phyloP scores from a whole-genome alignment of 2,797 vertebrate genomes.

The Anolis apletophallus region DNA sequence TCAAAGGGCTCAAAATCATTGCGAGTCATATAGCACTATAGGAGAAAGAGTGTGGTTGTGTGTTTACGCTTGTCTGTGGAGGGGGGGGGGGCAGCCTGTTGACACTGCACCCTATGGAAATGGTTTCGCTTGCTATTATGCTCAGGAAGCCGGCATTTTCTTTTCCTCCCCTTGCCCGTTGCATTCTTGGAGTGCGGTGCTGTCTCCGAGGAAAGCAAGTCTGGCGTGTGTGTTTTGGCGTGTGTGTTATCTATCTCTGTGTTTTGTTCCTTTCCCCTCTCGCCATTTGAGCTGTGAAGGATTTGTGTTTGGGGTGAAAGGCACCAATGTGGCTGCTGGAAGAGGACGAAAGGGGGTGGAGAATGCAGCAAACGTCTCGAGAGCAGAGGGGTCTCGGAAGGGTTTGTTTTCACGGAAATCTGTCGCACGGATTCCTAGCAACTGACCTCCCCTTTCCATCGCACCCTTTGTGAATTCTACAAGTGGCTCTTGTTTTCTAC shows the following conservation, averaged over 20 bases:
- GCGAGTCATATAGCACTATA: neutral
- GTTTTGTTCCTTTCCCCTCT: neutral
- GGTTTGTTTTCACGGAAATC: neutral
- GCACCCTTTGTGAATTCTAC: constrained; percentile 3
- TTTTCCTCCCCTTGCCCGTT: neutral
- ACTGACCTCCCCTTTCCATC: neutral
- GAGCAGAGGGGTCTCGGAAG: neutral
- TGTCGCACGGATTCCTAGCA: neutral
- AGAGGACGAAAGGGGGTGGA: neutral
- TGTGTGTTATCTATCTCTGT: too few relatives aligned
- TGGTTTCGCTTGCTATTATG: neutral
- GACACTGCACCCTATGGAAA: neutral
- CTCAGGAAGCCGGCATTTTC: neutral
- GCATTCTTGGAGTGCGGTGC: constrained; percentile 8
- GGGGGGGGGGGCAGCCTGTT: neutral
- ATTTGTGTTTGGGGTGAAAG: neutral
- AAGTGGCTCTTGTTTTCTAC: neutral
- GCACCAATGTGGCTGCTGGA: too few relatives aligned
- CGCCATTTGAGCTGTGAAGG: neutral
- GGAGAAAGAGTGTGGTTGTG: neutral
- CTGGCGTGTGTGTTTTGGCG: neutral
- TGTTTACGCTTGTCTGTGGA: too few relatives aligned
- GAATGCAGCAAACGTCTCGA: neutral
- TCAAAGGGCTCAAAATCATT: too few relatives aligned
- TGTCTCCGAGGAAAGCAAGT: neutral